Base-by-base conservation (phyloP, 2,888 invertebrate genomes). In the Sceliomorpha sp. region DNA sequence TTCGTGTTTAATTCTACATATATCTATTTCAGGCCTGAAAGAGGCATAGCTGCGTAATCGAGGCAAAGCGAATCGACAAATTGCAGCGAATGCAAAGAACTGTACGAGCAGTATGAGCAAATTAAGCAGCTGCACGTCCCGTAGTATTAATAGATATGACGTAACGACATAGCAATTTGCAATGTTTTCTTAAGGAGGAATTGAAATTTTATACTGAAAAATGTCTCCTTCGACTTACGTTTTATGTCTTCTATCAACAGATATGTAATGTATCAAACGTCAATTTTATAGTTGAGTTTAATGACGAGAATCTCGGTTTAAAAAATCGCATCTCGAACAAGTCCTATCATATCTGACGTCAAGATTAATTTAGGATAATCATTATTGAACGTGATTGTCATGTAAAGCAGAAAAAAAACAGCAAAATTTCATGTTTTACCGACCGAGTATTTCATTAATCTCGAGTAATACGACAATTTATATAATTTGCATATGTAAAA, bases 61-160 rank as follows among this genome's bases (percentile, higher is more conserved):
- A 45, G 24, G 42, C 63, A 56, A 56, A 56, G 17, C 44, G 42
- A 60, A 53, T 17, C 48, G 62, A 55, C 60, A 70, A 75, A 72
- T 74, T 67, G 72, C 31, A 40, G 15, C 45, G 45, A 56, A 62
- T 27, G 47, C 39, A 44, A 13, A 55, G 17, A 24, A 44, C 48
- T 58, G 36, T 44, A 58, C 37, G 48, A 47, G 55, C 36, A 37
- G 27, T 37, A 44, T 7, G 31, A 15, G 59, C 60, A 50, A 75
- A 74, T 72, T 64, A 74, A 60, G 56, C 72, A 74, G 70, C 74
- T 73, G 74, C 73, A 64, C 60, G 69, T 71, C 42, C 39, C 50
- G 44, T 50, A 56, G 51, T 36, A 40, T 56, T 62, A 62, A 60
- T 51, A 60, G 37, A 31, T 55, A 51, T 63, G 63, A 63, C 63